These are phyloP conservation scores for Pristionchus japonicus DNA, from an alignment of 2,888 invertebrate genomes.

Conservation along the genomic window DNA sequence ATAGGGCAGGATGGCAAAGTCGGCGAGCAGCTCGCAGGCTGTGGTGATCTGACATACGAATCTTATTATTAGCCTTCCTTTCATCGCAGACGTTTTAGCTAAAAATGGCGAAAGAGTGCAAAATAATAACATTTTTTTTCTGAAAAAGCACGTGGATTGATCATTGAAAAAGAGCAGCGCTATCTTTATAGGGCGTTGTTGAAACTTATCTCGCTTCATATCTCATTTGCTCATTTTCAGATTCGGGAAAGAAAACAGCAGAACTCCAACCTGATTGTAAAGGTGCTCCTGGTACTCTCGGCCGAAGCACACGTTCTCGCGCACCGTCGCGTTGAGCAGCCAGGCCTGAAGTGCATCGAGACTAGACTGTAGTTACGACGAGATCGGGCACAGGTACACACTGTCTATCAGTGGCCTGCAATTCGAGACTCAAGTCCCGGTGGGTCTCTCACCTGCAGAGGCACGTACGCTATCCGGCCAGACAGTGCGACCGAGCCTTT, in stretches of 20 bases:
- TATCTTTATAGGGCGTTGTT: not conserved
- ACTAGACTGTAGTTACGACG: not conserved
- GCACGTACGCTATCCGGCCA: slow-evolving; percentile 86
- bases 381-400: too few relatives aligned
- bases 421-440: not conserved
- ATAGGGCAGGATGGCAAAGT: slow-evolving; percentile 89
- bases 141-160: too few relatives aligned
- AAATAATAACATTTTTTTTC: slow-evolving; percentile 46
- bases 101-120: too few relatives aligned
- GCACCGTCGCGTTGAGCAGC: slow-evolving; percentile 95
- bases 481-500: slow-evolving; percentile 55
- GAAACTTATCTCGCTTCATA: not conserved
- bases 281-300: slow-evolving; percentile 81
- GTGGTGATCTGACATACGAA: slow-evolving; percentile 81
- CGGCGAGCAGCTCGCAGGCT: slow-evolving; percentile 90
- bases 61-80: too few relatives aligned
- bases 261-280: slow-evolving; percentile 38
- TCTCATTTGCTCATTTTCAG: too few relatives aligned
- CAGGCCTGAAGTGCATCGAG: slow-evolving; percentile 81
- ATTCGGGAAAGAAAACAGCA: too few relatives aligned
- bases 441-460: slow-evolving; percentile 82
- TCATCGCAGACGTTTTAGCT: not conserved
- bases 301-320: slow-evolving; percentile 93
- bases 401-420: too few relatives aligned
- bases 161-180: not conserved